Percentiles rank a stretch among this genome's conserved stretches.
phyloP scores from a whole-genome alignment of 2,113 vertebrate species.

The Anseranas semipalmata region DNA sequence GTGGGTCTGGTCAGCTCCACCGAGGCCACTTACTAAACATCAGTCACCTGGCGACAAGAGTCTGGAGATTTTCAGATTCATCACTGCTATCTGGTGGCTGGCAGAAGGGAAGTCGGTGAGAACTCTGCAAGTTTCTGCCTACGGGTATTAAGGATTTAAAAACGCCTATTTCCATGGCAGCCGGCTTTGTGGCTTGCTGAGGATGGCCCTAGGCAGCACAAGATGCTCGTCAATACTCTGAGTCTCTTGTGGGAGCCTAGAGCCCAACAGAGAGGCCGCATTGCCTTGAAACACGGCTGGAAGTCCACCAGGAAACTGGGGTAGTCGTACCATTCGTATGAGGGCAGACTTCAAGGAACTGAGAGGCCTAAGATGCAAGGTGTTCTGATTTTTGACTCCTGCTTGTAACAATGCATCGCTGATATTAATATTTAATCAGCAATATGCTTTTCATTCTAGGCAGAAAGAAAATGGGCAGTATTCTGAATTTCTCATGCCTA shows the following conservation, averaged over 20 bases:
- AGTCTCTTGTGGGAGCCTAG: not conserved
- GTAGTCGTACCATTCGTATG: not conserved
- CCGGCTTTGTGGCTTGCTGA: not conserved
- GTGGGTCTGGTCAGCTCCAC: not conserved
- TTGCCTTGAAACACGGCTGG: not conserved
- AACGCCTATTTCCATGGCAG: not conserved
- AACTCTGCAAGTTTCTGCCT: not conserved
- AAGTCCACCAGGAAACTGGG: not conserved
- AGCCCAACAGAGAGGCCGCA: not conserved
- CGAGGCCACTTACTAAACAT: not conserved
- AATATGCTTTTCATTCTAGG: conserved; percentile 14
- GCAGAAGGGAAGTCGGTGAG: not conserved
- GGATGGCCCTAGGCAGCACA: not conserved
- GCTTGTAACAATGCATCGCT: not conserved
- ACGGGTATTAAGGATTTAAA: not conserved
- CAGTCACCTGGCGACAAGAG: not conserved
- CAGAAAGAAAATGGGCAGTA: not conserved
- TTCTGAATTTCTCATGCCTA: conserved; percentile 34
- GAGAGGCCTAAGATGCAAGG: not conserved
- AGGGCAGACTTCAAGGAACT: not conserved
- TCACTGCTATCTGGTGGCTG: not conserved
- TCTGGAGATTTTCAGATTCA: not conserved
- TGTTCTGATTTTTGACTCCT: conserved; percentile 33
- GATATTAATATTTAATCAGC: conserved; percentile 53
- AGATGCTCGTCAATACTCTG: not conserved